Evolutionary conservation across 2,888 invertebrate species (phyloP), one percentile per base, ranked within the genome.

Genomic region (Barypeithes pellucidus): DNA sequence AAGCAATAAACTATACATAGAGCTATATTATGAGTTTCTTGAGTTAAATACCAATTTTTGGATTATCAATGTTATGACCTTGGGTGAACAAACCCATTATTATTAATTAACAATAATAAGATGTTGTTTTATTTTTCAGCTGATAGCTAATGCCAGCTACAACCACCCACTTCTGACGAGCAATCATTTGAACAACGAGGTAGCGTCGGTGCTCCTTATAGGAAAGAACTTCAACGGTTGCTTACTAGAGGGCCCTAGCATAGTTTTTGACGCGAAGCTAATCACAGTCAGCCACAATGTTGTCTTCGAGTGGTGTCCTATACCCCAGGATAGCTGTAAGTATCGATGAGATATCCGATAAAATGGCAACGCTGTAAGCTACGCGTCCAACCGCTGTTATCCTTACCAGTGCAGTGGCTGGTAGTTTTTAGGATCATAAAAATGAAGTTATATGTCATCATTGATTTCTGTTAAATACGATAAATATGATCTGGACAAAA

Each of bases 171-270:
- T 95, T 79, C 87, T 95, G 76, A 90, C 90, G 24, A 91, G 92
- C 79, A 91, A 93, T 77, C 92, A 92, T 80, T 87, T 92, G 78
- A 91, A 92, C 84, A 91, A 91, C 79, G 91, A 90, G 79, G 92
- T 93, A 22, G 92, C 93, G 12, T 68, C 75, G 11, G 91, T 92
- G 76, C 87, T 95, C 79, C 90, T 93, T 77, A 91, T 96, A 75
- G 95, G 95, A 59, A 92, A 92, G 84, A 90, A 92, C 79, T 95
- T 94, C 87, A 91, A 91, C 81, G 96, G 95, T 76, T 96, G 96
- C 85, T 89, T 96, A 75, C 89, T 92, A 80, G 94, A 95, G 88
- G 95, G 95, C 0, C 95, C 95, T n/a, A 93, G 94, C 76, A 89
- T 96, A 45, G 91, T 93, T 81, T 95, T 95, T 85, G 91, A 92